These are phyloP conservation scores for Sweltsa coloradensis DNA, from an alignment of 1,140 invertebrate genomes.

Conservation along the genomic window DNA sequence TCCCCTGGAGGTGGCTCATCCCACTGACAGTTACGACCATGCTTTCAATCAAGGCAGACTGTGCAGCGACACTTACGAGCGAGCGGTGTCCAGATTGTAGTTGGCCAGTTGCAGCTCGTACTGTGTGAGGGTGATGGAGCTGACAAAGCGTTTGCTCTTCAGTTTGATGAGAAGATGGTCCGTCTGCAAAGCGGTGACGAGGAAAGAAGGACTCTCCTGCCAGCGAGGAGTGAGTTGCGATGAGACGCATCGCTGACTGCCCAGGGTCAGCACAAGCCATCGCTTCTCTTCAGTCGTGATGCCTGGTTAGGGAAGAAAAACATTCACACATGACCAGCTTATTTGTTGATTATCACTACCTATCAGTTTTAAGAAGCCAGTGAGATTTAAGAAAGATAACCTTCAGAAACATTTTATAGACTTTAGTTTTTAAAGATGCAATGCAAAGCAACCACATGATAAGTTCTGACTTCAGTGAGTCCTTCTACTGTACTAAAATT, in stretches of 20 bases:
- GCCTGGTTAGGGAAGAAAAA: no score
- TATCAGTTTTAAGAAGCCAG: no score
- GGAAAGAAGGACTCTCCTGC: constrained; percentile 38
- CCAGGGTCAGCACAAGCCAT: constrained; percentile 34
- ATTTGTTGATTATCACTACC: no score
- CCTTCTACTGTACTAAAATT: no score
- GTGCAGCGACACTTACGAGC: constrained; percentile 36
- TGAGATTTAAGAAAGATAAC: no score
- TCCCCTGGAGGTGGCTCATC: no score
- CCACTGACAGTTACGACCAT: neutral
- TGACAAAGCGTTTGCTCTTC: constrained; percentile 38
- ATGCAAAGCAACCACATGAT: no score
- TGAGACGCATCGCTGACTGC: constrained; percentile 33
- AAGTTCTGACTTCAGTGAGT: no score
- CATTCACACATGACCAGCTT: no score
- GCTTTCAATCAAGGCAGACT: neutral
- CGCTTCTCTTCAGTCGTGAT: constrained; percentile 28
- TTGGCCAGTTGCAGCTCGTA: constrained; percentile 33
- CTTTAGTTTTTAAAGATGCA: no score
- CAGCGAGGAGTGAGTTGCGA: constrained; percentile 28
- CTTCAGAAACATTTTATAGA: no score
- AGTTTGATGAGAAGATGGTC: constrained; percentile 34
- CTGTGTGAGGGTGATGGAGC: constrained; percentile 35
- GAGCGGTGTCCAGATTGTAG: constrained; percentile 34
- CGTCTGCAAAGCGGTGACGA: constrained; percentile 33